phyloP scores from a whole-genome alignment of 1,140 invertebrate genomes.

The Acromyrmex charruanus region DNA sequence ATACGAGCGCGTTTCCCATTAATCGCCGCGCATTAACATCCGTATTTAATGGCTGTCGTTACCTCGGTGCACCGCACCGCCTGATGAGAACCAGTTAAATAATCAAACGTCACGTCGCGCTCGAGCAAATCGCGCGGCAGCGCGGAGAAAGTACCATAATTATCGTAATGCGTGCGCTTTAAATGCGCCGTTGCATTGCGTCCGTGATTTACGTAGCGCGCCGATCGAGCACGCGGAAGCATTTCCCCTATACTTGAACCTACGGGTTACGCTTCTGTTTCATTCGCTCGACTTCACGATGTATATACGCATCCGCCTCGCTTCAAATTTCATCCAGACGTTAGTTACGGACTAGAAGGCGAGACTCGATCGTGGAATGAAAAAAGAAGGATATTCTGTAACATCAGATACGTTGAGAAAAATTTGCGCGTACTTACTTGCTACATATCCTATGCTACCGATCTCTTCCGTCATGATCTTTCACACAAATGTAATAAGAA shows the following conservation, averaged over 20 bases:
- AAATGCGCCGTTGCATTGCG: conserved; percentile 37
- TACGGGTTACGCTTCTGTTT: conserved; percentile 74
- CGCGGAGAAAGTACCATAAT: conserved; percentile 63
- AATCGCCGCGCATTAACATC: conserved; percentile 59
- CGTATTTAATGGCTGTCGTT: conserved; percentile 63
- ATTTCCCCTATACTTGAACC: conserved; percentile 41
- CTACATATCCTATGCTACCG: background rate
- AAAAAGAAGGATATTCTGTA: background rate
- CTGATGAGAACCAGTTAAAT: conserved; percentile 60
- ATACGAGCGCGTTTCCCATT: conserved; percentile 49
- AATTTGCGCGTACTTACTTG: background rate
- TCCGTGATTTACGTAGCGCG: conserved; percentile 51
- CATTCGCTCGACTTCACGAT: conserved; percentile 70
- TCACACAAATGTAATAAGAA: background rate
- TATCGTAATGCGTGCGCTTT: conserved; percentile 64
- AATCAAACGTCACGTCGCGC: conserved; percentile 61
- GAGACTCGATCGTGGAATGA: background rate
- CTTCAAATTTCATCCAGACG: background rate
- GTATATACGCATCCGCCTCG: background rate
- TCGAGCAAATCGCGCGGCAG: conserved; percentile 29
- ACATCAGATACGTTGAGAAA: background rate
- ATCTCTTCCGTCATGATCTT: background rate
- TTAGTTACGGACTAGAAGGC: background rate
- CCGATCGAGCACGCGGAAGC: conserved; percentile 51
- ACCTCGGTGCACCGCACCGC: conserved; percentile 32